phyloP scores from a whole-genome alignment of 2,113 vertebrate species.

The Plecotus auritus region DNA sequence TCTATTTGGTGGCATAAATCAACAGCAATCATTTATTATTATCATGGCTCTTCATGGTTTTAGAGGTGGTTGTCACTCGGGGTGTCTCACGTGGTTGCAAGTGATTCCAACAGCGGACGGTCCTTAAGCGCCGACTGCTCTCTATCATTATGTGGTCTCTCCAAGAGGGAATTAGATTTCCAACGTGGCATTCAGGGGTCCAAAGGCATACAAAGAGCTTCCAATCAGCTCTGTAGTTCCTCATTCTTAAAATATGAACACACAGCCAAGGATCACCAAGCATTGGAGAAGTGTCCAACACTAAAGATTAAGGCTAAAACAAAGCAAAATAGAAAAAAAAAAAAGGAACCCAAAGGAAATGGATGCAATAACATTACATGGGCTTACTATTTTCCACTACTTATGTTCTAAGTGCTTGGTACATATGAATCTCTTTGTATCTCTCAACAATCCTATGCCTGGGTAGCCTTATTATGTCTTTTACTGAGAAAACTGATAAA shows the following conservation, averaged over 20 bases:
- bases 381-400: not conserved
- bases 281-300: not conserved
- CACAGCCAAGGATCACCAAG: not conserved
- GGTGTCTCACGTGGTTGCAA: not conserved
- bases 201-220: not conserved
- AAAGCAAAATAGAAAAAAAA: not conserved
- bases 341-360: not conserved
- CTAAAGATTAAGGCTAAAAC: not conserved
- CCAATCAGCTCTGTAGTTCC: not conserved
- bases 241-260: not conserved
- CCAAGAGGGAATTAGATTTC: not conserved
- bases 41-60: not conserved
- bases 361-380: not conserved
- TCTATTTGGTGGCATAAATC: not conserved
- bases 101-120: not conserved
- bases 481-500: not conserved
- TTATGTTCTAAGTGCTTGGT: not conserved
- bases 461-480: not conserved
- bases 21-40: not conserved
- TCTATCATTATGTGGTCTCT: not conserved
- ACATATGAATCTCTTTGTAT: not conserved
- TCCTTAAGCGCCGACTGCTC: not conserved
- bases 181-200: not conserved
- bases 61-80: not conserved
- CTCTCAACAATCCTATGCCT: not conserved